phyloP scores from a whole-genome alignment of 2,113 vertebrate species.

The Vombatus ursinus region DNA sequence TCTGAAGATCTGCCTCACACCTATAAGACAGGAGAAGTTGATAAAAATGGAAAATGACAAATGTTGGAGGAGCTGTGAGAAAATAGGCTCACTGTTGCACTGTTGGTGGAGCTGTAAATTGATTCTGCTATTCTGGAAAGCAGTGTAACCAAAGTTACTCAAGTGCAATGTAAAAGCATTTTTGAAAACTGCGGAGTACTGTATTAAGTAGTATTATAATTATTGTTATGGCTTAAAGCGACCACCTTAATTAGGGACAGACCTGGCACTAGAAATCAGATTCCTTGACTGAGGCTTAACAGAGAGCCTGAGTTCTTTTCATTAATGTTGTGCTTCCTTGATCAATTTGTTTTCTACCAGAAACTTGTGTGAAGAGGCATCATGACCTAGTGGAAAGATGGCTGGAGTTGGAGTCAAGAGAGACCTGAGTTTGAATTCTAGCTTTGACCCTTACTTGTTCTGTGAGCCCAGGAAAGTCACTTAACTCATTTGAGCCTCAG shows the following conservation, averaged over 20 bases:
- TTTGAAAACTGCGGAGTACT: neutral
- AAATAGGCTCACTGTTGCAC: neutral
- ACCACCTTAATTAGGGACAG: neutral
- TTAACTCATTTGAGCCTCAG: neutral
- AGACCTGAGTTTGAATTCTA: neutral
- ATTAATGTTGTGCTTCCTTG: neutral
- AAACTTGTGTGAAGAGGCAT: neutral
- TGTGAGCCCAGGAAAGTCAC: neutral
- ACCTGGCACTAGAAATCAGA: neutral
- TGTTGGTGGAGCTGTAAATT: neutral
- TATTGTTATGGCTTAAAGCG: neutral
- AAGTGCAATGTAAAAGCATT: neutral
- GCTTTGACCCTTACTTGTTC: neutral
- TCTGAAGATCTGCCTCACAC: neutral
- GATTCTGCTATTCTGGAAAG: neutral
- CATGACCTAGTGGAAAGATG: neutral
- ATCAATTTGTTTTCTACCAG: neutral
- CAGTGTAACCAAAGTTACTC: neutral
- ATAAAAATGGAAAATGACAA: neutral
- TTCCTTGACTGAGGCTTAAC: neutral
- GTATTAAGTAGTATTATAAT: neutral
- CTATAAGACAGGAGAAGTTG: neutral
- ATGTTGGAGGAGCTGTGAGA: neutral
- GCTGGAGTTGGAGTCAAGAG: neutral
- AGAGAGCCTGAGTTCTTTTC: neutral